Evolutionary conservation across 2,888 invertebrate genomes (phyloP), one percentile per base, ranked within the genome.

Genomic region (Rutpela maculata): DNA sequence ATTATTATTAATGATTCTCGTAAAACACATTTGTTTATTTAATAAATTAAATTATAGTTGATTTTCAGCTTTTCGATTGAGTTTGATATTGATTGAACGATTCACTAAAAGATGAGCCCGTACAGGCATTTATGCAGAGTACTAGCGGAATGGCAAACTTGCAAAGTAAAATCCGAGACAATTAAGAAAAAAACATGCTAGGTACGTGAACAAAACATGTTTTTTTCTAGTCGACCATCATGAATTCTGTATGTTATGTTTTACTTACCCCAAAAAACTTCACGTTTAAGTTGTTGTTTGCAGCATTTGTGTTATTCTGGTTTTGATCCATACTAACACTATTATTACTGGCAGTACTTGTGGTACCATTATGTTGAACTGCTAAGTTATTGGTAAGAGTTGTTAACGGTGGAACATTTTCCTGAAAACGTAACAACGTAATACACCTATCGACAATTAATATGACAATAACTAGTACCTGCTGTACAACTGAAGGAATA

Each of bases 251-350:
- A 9, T 43, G 3, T 19, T 10, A 50, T 6, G 4, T 22, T 11
- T 18, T 4, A 31, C 59, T 68, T 66, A 76, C 76, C 56, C 76
- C 76, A 69, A 57, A 76, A 7, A 76, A 7, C 55, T 35, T 70
- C 38, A 76, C 35, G 31, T 59, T 66, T 10, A 71, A 71, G 22
- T 38, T 71, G 3, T 18, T 56, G 35, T 17, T 56, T 10, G 31
- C 15, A 50, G 31, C 12, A 55, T 31, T 35, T 15, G 15, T 43
- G 26, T 17, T 31, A n/a, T 18, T 55, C 43, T 9, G 17, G 10
- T 43, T 55, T 55, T 55, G 26, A 5, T 15, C 18, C 7, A 15
- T n/a, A 10, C n/a, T 65, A 18, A 15, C 4, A 31, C 31, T 65
- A 7, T 12, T 2, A 26, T 26, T 26, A 10, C 2, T 17, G 35